Conservation (phyloP, 1,140 invertebrate species). For the Acyrthosiphon pisum region DNA sequence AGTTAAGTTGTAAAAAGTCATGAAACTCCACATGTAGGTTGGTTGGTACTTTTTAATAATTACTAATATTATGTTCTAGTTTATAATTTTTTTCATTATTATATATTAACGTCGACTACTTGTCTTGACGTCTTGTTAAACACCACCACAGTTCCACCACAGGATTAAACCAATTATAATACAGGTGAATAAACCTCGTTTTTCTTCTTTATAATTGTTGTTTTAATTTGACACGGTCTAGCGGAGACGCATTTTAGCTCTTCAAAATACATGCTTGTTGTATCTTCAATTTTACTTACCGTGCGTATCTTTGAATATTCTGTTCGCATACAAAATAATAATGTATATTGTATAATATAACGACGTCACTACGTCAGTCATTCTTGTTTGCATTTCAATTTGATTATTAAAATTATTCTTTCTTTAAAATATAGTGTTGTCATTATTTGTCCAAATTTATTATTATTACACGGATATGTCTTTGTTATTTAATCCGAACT, state of each 20-base stretch:
- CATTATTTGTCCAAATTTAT: not conserved
- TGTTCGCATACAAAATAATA: not conserved
- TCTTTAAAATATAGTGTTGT: not conserved
- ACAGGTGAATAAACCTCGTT: conserved; percentile 54
- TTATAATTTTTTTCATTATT: conserved; percentile 3
- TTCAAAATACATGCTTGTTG: conserved; percentile 28
- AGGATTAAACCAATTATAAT: conserved; percentile 55
- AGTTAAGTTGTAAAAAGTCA: not conserved
- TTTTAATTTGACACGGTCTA: conserved; percentile 55
- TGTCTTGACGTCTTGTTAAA: conserved; percentile 29
- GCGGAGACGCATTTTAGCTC: conserved; percentile 36
- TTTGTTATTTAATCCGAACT: not conserved
- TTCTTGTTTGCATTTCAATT: not conserved
- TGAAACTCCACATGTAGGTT: not conserved
- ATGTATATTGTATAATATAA: not conserved
- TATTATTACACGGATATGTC: not conserved
- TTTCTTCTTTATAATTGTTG: conserved; percentile 53
- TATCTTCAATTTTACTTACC: not conserved
- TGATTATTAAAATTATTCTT: conserved; percentile 14
- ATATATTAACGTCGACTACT: not conserved
- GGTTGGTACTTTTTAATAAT: not conserved
- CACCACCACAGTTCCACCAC: not conserved
- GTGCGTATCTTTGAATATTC: not conserved
- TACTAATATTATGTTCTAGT: not conserved
- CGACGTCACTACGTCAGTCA: not conserved